A percentile compares a stretch with the other conserved stretches of the same genome.
phyloP scores from a whole-genome alignment of 2,797 vertebrate genomes.

The Rhinogobio ventralis region DNA sequence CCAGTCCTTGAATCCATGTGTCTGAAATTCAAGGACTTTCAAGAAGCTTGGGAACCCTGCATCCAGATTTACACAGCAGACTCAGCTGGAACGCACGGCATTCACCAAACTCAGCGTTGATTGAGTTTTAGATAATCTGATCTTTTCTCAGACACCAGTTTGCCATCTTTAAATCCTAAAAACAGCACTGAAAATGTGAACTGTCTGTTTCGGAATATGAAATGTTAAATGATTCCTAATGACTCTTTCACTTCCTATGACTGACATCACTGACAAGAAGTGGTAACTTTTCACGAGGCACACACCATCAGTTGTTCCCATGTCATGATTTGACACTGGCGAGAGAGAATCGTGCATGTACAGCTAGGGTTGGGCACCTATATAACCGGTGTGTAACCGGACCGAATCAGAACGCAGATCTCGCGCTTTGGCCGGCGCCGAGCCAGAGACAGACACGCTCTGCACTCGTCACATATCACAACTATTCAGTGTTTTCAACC shows the following conservation, averaged over 20 bases:
- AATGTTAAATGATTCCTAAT: no score
- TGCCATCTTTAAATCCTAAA: background rate
- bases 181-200: background rate
- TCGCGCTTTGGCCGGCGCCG: no score
- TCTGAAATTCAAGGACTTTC: no score
- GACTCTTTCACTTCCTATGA: conserved; percentile 43
- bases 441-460: no score
- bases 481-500: no score
- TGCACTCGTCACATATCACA: no score
- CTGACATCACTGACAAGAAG: conserved; percentile 44
- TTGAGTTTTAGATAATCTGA: background rate
- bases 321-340: background rate
- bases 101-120: background rate
- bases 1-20: no score
- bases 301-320: background rate
- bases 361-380: no score
- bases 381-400: no score
- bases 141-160: background rate
- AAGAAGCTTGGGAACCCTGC: no score
- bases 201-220: background rate
- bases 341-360: background rate
- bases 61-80: background rate
- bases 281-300: background rate
- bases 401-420: no score
- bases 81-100: no score